Base-by-base conservation (phyloP, 2,113 vertebrate species). In the Laticauda colubrina region DNA sequence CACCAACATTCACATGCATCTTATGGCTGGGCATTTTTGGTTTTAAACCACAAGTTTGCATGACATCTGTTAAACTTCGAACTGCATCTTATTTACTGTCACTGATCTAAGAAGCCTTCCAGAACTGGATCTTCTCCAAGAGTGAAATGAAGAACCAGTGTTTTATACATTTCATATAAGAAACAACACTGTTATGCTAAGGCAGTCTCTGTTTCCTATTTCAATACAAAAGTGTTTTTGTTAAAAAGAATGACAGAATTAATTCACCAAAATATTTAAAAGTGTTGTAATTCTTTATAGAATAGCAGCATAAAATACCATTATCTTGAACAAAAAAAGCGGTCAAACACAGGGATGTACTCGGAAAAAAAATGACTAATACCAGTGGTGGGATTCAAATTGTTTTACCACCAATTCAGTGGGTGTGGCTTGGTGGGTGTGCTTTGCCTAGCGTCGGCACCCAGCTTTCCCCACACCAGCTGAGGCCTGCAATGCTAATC, bases 1-100 rank as follows among this genome's bases (percentile, higher is more conserved):
- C 95, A 96, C 94, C 91, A 93, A 7, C 94, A 95, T 93, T 93
- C 95, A 92, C 90, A 89, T 93, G 90, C 88, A 90, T 94, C 90
- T 92, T 95, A 61, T 51, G 20, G 53, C 92, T 96, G 81, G 7
- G 45, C 57, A 95, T 94, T 95, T 96, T 95, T 61, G 85, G 94
- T 91, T 59, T 90, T 94, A 93, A 39, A 23, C 95, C 96, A 95
- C 96, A 95, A 94, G 95, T 95, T 93, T 95, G 90, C 95, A 96
- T 88, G 94, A 94, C 85, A 20, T 94, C n/a, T 92, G 91, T 95
- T 95, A 94, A 92, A 92, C 90, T 93, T 89, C 93, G 95, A 95
- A 20, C 34, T 85, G 87, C 57, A 45, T 23, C 26, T 95, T 96
- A 95, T 96, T 96, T 96, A 97, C 94, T 94, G 95, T 95, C 81